These are phyloP conservation scores for Chroicocephalus ridibundus DNA, from an alignment of 2,113 vertebrate species.

Conservation along the genomic window DNA sequence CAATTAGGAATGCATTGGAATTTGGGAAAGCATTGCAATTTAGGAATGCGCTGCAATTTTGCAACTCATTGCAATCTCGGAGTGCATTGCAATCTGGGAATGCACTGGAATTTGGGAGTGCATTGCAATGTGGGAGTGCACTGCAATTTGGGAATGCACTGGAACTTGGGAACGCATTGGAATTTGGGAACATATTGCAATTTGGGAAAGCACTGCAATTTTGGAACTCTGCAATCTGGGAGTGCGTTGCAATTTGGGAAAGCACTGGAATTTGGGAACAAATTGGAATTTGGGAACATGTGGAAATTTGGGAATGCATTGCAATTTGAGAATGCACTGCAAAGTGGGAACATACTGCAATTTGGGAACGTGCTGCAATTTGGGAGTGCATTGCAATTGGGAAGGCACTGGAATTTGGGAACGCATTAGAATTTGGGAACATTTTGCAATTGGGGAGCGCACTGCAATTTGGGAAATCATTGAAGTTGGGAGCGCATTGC, in stretches of 20 bases:
- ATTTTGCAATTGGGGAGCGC: no score
- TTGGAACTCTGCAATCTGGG: no score
- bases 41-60: background rate
- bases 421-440: no score
- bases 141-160: background rate
- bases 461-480: background rate
- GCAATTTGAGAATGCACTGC: background rate
- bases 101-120: no score
- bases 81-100: no score
- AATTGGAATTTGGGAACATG: no score
- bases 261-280: fast-evolving
- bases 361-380: background rate
- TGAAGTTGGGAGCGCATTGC: background rate
- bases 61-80: no score
- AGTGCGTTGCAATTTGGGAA: fast-evolving
- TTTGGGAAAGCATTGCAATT: no score
- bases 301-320: background rate
- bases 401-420: no score
- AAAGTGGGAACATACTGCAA: background rate
- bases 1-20: no score
- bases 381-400: background rate
- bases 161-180: background rate
- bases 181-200: background rate
- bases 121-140: no score
- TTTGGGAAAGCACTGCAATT: fast-evolving